These are phyloP conservation scores for Axea sp. DNA, from an alignment of 2,888 invertebrate species.

Conservation along the genomic window DNA sequence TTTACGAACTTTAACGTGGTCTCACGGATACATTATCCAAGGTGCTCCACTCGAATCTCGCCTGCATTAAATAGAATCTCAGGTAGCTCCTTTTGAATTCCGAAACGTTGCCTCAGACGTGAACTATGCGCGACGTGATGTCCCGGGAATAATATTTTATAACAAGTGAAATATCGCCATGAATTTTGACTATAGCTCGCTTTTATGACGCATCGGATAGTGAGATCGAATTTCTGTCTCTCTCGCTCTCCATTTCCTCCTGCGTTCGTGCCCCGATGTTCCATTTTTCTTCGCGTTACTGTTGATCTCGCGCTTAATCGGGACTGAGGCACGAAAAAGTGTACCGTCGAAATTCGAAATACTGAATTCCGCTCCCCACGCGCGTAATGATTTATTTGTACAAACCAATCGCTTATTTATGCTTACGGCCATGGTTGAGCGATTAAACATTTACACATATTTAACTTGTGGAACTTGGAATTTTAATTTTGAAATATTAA, in stretches of 20 bases:
- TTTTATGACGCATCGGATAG: constrained; percentile 35
- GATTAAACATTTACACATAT: too few relatives aligned
- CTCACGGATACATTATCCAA: constrained; percentile 14
- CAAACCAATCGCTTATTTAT: too few relatives aligned
- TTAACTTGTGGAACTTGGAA: too few relatives aligned
- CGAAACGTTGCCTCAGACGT: constrained; percentile 32
- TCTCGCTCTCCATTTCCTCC: constrained; percentile 1
- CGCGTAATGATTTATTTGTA: too few relatives aligned
- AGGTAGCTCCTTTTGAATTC: constrained; percentile 50
- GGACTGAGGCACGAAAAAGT: not conserved
- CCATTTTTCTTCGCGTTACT: constrained; percentile 2
- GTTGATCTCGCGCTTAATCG: not conserved
- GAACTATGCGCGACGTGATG: constrained; percentile 50
- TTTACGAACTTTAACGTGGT: constrained; percentile 7
- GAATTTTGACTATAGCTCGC: constrained; percentile 37
- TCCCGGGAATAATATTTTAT: constrained; percentile 50
- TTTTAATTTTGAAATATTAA: too few relatives aligned
- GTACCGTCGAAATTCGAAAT: not conserved
- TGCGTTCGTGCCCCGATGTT: not conserved
- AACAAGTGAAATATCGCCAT: constrained; percentile 44
- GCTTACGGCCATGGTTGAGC: too few relatives aligned
- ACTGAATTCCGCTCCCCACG: too few relatives aligned
- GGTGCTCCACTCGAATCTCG: constrained; percentile 22
- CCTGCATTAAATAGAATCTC: constrained; percentile 39
- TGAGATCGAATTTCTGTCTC: constrained; percentile 16